Evolutionary conservation across 2,113 vertebrate genomes (phyloP), one percentile per base, ranked within the genome.

Genomic region (Picathartes gymnocephalus): DNA sequence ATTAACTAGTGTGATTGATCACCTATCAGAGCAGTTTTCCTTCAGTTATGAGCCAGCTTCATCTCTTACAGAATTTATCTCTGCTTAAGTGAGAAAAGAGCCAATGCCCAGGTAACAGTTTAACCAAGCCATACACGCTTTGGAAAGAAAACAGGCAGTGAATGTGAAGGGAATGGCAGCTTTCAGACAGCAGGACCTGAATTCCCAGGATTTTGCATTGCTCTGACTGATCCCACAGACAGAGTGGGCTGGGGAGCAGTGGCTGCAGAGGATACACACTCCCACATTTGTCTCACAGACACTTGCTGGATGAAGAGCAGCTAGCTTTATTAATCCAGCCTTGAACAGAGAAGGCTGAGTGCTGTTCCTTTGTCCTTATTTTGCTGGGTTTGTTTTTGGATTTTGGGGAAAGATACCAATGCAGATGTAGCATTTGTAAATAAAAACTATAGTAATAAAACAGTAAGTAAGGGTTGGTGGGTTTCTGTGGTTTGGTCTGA

Each of bases 1-100:
- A 53, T 91, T 91, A 61, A 72, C 85, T 94, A 23, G 44, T 13
- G 68, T 89, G 89, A 95, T 87, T 76, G 73, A 95, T 92, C 42
- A 66, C 50, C 27, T 1, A 0, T 31, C 58, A 48, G 58, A 70
- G 64, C 56, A 40, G 31, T 25, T 89, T 27, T 77, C 37, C 56
- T 73, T 86, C 68, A 16, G 45, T 35, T 58, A 4, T 15, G 61
- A 83, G 39, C 13, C 6, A 5, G 44, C 35, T 73, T 64, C 54
- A 37, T 60, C 6, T 0, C 60, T 81, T 70, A 13, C 13, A 88
- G 71, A 65, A 50, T 42, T 56, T 10, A 20, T 35, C 40, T 42
- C 22, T 57, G 68, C 71, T 37, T 10, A 50, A 86, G 81, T 6
- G 42, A 82, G 51, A 54, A 86, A 81, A 81, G 42, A 3, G 13